Percentiles rank a stretch among this genome's conserved stretches.
Evolutionary conservation across 2,888 invertebrate genomes (phyloP).

Genomic region (Steinernema scapterisci): DNA sequence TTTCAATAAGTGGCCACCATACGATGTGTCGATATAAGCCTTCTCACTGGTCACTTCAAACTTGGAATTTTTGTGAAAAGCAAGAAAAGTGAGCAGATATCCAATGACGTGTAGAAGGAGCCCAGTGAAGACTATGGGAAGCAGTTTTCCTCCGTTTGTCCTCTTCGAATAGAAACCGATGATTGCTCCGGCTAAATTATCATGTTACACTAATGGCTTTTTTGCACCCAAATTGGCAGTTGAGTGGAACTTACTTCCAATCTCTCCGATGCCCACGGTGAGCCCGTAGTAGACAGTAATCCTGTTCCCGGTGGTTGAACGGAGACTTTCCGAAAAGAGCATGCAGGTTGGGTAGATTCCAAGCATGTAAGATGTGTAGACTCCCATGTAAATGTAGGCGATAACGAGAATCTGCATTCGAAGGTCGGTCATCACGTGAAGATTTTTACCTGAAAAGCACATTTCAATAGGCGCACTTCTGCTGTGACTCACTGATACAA

Average conservation of each 20-base stretch:
- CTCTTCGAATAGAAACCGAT: background rate
- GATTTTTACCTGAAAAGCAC: background rate
- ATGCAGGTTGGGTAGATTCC: constrained; percentile 19
- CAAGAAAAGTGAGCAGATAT: background rate
- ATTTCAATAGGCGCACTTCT: background rate
- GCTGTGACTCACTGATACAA: background rate
- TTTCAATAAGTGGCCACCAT: background rate
- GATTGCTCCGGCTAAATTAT: background rate
- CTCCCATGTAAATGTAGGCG: background rate
- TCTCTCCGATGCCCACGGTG: background rate
- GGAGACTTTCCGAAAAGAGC: background rate
- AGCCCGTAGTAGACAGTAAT: background rate
- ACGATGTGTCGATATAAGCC: background rate
- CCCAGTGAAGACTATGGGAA: background rate
- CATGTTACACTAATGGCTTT: background rate
- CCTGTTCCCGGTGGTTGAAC: constrained; percentile 1
- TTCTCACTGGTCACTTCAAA: constrained; percentile 8
- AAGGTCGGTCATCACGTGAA: constrained; percentile 12
- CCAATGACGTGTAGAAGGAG: background rate
- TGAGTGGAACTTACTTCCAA: background rate
- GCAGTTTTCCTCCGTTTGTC: background rate
- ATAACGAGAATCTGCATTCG: background rate
- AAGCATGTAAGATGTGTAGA: constrained; percentile 1
- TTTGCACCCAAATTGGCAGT: background rate
- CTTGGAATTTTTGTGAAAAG: constrained; percentile 13